Evolutionary conservation across 2,113 vertebrate genomes (phyloP).

Genomic region (Rana temporaria): DNA sequence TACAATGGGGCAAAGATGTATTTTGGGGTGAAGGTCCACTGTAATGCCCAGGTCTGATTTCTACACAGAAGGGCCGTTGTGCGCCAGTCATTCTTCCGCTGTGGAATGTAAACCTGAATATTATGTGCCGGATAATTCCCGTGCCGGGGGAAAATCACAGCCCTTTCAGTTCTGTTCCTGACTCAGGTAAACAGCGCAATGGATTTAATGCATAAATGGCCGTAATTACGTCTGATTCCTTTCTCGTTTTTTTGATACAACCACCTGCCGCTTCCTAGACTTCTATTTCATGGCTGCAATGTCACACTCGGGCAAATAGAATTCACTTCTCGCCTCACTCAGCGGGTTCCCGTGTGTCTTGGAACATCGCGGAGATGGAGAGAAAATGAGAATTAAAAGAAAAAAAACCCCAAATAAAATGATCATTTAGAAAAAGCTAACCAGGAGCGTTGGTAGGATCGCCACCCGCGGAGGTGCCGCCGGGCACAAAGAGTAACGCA

Average conservation of each 20-base stretch:
- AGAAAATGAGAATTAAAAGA: constrained; percentile 44
- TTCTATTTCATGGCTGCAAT: constrained; percentile 40
- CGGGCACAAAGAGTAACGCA: constrained; percentile 21
- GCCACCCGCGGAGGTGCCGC: background rate
- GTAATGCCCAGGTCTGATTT: too few relatives aligned
- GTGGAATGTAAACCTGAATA: constrained; percentile 8
- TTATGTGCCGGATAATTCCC: background rate
- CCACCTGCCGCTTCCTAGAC: constrained; percentile 35
- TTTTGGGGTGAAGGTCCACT: too few relatives aligned
- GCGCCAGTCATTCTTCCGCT: background rate
- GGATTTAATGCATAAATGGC: constrained; percentile 49
- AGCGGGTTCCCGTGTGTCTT: constrained; percentile 43
- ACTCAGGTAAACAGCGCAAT: constrained; percentile 42
- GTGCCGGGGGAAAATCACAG: background rate
- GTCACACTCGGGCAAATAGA: constrained; percentile 36
- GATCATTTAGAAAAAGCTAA: constrained; percentile 29
- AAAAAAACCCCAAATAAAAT: background rate
- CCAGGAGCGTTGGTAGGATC: constrained; percentile 23
- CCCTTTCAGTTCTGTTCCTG: background rate
- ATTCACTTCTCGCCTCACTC: constrained; percentile 15
- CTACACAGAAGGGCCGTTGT: too few relatives aligned
- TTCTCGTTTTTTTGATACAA: constrained; percentile 35
- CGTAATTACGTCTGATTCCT: constrained; percentile 43
- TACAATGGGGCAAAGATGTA: too few relatives aligned
- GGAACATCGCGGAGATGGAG: constrained; percentile 37